These are phyloP conservation scores for Vesta saturnalis DNA, from an alignment of 2,888 invertebrate species.

Conservation along the genomic window DNA sequence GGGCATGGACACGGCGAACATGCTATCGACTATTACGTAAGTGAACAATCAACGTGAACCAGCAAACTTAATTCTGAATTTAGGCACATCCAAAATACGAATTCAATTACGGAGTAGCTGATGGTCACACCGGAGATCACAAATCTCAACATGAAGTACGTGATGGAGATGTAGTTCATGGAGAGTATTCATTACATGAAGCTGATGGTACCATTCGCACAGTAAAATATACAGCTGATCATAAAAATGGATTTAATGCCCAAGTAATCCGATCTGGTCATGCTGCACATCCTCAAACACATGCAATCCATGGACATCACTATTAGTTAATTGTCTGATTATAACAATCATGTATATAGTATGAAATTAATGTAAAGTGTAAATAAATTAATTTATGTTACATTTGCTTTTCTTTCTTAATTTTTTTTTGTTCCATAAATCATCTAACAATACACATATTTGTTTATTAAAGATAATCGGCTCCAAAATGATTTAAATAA, in stretches of 20 bases:
- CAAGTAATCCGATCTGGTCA: slow-evolving; percentile 64
- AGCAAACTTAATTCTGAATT: neutral
- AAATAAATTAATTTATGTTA: too few relatives aligned
- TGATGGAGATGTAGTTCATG: slow-evolving; percentile 68
- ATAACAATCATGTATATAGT: neutral
- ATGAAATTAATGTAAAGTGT: too few relatives aligned
- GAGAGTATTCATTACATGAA: slow-evolving; percentile 68
- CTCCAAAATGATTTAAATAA: too few relatives aligned
- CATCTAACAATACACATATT: too few relatives aligned
- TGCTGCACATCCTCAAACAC: slow-evolving; percentile 65
- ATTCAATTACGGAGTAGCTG: slow-evolving; percentile 69
- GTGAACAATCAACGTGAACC: neutral
- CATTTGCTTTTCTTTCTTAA: too few relatives aligned
- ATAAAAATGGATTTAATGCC: slow-evolving; percentile 65
- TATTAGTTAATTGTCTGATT: neutral
- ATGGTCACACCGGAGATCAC: slow-evolving; percentile 68
- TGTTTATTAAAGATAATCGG: too few relatives aligned
- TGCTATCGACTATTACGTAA: slow-evolving; percentile 3
- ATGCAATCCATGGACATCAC: slow-evolving; percentile 1
- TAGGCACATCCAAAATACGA: slow-evolving; percentile 68
- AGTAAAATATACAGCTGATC: slow-evolving; percentile 69
- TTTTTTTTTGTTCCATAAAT: too few relatives aligned
- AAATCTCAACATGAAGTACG: slow-evolving; percentile 67
- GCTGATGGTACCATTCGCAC: slow-evolving; percentile 68
- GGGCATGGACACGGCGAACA: slow-evolving; percentile 1